Conservation (phyloP, 2,888 invertebrate species). For the Venustoraphidia nigricollis region DNA sequence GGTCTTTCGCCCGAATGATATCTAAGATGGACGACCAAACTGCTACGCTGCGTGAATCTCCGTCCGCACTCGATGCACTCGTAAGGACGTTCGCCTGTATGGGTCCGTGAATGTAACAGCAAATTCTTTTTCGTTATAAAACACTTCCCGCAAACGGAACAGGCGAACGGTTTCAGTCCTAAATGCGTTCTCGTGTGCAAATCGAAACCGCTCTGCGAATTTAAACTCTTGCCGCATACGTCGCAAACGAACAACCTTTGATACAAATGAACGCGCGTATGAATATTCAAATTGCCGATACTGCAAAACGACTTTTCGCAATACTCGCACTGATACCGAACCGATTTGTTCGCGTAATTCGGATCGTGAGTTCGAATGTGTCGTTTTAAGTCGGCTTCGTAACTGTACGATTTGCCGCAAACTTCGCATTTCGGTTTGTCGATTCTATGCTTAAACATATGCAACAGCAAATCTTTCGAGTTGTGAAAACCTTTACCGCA, state of each 20-base stretch:
- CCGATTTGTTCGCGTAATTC: constrained; percentile 19
- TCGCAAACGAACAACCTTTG: constrained; percentile 13
- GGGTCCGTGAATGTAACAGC: constrained; percentile 34
- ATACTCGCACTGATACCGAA: constrained; percentile 22
- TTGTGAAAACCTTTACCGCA: neutral
- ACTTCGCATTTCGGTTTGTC: neutral
- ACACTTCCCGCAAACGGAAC: constrained; percentile 25
- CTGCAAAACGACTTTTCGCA: constrained; percentile 20
- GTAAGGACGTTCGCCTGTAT: constrained; percentile 35
- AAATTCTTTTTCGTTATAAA: constrained; percentile 26
- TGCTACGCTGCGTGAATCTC: constrained; percentile 34
- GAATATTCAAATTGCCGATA: constrained; percentile 20
- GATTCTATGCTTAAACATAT: constrained; percentile 8
- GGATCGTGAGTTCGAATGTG: constrained; percentile 10
- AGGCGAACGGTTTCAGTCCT: constrained; percentile 5
- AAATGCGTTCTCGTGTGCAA: constrained; percentile 23
- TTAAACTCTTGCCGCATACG: constrained; percentile 17
- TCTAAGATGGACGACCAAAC: constrained; percentile 32
- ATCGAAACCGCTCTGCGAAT: constrained; percentile 9
- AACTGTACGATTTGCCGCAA: constrained; percentile 14
- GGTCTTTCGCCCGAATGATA: constrained; percentile 37
- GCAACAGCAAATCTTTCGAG: neutral
- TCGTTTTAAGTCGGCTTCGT: constrained; percentile 10
- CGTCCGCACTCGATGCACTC: constrained; percentile 37
- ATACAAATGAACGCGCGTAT: neutral